Base-by-base conservation (phyloP, 2,113 vertebrate genomes). In the Otis tarda region DNA sequence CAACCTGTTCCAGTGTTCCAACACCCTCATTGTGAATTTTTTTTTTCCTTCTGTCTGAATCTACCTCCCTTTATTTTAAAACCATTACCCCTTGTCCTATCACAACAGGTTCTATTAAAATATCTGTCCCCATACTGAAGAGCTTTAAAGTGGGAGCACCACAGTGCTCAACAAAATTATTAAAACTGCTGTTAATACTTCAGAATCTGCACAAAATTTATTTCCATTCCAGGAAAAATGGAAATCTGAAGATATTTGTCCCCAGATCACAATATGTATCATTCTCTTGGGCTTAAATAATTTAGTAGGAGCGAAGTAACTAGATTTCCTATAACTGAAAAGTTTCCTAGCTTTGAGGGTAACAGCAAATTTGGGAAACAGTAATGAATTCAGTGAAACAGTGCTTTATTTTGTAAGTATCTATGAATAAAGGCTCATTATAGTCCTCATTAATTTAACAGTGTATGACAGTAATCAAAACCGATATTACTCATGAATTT, bases 391-490 rank as follows among this genome's bases (percentile, higher is more conserved):
- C 9, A 35, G 50, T 4, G 33, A 86, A 55, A 31, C 2, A 45
- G 20, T 59, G 78, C 16, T 69, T 93, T 93, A 69, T 82, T 94
- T 89, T 89, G 13, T 30, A 81, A 83, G 18, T 75, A 35, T 56
- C 41, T 70, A 75, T 86, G 87, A 59, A 88, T 81, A 93, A 86
- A 93, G 19, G 39, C 35, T 90, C 47, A 57, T 90, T 89, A 60
- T 90, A 81, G 23, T 95, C 64, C 60, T 81, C 73, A 64, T 25
- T 83, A 77, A 81, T 92, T 68, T 90, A 71, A 68, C 35, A 87
- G 10, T 68, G 23, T 76, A 28, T 93, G 92, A 93, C 68, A 81
- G 37, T 67, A 86, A 93, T 70, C 43, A 90, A 80, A 94, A 86
- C 33, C 3, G 7, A 30, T 76, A 90, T 92, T 95, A 56, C 70